Evolutionary conservation across 2,113 vertebrate species (phyloP).

Genomic region (Otis tarda): DNA sequence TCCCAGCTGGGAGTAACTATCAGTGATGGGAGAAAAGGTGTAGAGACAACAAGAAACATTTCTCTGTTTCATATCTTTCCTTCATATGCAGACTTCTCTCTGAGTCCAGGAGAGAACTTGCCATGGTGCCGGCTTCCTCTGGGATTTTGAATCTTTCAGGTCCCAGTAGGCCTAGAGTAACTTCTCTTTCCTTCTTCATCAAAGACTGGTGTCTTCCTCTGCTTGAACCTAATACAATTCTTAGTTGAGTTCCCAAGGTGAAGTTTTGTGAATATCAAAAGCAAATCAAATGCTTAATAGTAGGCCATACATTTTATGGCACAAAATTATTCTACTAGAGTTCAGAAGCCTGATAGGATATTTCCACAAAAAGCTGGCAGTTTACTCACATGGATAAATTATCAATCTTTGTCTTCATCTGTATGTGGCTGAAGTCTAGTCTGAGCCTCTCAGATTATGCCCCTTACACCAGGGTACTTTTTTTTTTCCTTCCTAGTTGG

Average conservation of each 20-base stretch:
- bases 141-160: background rate
- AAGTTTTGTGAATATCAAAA: conserved; percentile 28
- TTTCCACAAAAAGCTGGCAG: background rate
- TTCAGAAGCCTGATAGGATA: background rate
- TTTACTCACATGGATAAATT: background rate
- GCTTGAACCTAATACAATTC: background rate
- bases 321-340: background rate
- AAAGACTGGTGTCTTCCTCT: background rate
- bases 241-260: background rate
- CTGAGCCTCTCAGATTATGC: conserved; percentile 15
- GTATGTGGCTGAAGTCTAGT: background rate
- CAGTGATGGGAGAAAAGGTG: background rate
- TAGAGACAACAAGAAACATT: background rate
- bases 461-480: conserved; percentile 22
- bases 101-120: background rate
- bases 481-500: conserved; percentile 58
- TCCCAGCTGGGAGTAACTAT: background rate
- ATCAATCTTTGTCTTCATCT: conserved; percentile 1
- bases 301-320: background rate
- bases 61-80: background rate
- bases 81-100: background rate
- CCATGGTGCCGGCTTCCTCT: background rate
- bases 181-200: background rate
- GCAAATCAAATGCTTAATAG: conserved; percentile 14
- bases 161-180: background rate